Evolutionary conservation across 1,140 invertebrate genomes (phyloP), one percentile per base, ranked within the genome.

Genomic region (Zophobas morio): DNA sequence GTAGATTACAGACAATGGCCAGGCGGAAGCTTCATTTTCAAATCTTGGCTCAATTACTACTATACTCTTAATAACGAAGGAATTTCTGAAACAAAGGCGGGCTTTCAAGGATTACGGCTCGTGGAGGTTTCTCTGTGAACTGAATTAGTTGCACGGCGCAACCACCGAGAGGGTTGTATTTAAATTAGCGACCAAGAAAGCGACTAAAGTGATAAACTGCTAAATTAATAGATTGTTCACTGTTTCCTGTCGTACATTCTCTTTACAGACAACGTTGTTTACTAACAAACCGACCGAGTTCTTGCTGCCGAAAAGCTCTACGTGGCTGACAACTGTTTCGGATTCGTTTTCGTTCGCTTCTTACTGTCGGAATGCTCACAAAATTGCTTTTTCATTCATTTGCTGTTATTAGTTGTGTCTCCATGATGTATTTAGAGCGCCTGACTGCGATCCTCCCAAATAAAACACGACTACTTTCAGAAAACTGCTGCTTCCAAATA

Each of bases 101-200:
- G 60, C 66, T 79, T 56, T 39, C 73, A 40, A 47, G 78, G 78
- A 75, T 79, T 76, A 76, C 36, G 42, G 60, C 51, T 74, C 70
- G 47, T 54, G 37, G 74, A 79, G 63, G 46, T 54, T 78, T 78
- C 49, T 37, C 75, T 76, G 63, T 75, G 46, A 46, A 46, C 47
- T 53, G 74, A 76, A 75, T 79, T 75, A 75, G 78, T 47, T 75
- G 72, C 60, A 75, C 63, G 60, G 42, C 47, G 37, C 63, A 66
- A 71, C 75, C 75, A 76, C 57, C 40, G 49, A 54, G 78, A 77
- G 78, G 78, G 74, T 54, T 66, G 73, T 79, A 79, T 79, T 79
- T 74, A 79, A 79, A 79, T 79, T 79, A 79, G 78, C 78, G 70
- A 79, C 78, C 78, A 79, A 79, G 74, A 72, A 79, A 66, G 60